Percentiles rank a stretch among this genome's conserved stretches.
Conservation (phyloP, 2,797 vertebrate species). For the Pithecia hirsuta region DNA sequence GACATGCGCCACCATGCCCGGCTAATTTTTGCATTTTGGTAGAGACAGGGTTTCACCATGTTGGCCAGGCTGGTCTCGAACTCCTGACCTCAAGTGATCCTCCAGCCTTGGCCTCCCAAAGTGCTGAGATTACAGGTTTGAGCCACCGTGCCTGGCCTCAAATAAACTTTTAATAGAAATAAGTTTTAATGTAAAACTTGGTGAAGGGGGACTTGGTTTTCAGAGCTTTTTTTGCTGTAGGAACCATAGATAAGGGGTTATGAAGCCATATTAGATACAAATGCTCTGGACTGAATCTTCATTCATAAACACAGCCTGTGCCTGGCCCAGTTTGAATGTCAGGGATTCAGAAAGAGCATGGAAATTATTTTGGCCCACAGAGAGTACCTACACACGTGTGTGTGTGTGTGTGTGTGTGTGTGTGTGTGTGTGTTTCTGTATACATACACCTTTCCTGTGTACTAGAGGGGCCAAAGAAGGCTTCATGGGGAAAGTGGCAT, state of each 20-base stretch:
- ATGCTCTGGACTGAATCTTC: neutral
- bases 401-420: too few species aligned
- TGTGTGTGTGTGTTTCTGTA: fast-evolving
- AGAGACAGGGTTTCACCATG: neutral
- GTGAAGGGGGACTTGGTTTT: neutral
- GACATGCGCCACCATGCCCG: fast-evolving
- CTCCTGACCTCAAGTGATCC: neutral
- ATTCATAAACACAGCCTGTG: neutral
- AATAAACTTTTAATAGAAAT: neutral
- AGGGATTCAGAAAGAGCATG: neutral
- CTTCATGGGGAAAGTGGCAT: neutral
- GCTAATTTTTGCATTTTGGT: neutral
- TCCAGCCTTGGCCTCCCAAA: neutral
- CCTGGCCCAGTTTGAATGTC: neutral
- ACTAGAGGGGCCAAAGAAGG: neutral
- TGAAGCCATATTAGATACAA: neutral
- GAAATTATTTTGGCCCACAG: neutral
- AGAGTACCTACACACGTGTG: neutral
- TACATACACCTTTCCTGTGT: neutral
- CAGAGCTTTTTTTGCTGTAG: neutral
- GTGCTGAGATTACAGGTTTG: neutral
- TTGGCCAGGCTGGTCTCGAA: neutral
- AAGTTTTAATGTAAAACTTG: neutral
- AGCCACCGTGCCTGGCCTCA: neutral
- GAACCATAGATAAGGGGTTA: neutral